Conservation (phyloP, 2,113 vertebrate genomes). For the Tamias sibiricus region DNA sequence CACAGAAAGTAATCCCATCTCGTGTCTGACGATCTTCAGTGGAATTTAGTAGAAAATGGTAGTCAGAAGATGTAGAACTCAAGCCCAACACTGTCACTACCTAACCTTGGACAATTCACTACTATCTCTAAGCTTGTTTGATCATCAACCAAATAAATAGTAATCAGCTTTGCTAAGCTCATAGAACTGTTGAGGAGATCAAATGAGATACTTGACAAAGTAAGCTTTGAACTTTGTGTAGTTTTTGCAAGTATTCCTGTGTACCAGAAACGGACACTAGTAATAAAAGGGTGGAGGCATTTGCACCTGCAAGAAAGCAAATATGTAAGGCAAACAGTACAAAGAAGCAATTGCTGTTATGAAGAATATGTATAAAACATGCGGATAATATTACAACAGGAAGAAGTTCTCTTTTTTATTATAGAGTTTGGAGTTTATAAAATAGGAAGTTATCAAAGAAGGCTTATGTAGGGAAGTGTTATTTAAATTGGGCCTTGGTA, state of each 20-base stretch:
- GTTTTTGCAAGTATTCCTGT: not conserved
- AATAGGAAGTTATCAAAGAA: not conserved
- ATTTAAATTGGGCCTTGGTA: not conserved
- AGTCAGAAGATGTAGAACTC: not conserved
- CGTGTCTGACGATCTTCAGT: not conserved
- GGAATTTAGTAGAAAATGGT: not conserved
- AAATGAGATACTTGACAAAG: not conserved
- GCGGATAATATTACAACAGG: not conserved
- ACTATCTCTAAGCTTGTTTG: not conserved
- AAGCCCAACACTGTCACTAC: not conserved
- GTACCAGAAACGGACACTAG: not conserved
- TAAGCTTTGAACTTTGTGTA: not conserved
- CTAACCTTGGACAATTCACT: not conserved
- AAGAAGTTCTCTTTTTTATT: not conserved
- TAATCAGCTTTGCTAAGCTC: not conserved
- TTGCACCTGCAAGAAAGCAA: not conserved
- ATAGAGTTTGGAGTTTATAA: not conserved
- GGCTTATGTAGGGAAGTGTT: not conserved
- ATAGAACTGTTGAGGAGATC: constrained; percentile 2
- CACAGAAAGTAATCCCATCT: not conserved
- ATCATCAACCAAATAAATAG: not conserved
- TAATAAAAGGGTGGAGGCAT: not conserved
- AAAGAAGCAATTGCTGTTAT: not conserved
- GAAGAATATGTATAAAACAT: not conserved
- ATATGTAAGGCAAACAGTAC: not conserved